Base-by-base conservation (phyloP, 2,888 invertebrate genomes). In the Campoplex capitator region DNA sequence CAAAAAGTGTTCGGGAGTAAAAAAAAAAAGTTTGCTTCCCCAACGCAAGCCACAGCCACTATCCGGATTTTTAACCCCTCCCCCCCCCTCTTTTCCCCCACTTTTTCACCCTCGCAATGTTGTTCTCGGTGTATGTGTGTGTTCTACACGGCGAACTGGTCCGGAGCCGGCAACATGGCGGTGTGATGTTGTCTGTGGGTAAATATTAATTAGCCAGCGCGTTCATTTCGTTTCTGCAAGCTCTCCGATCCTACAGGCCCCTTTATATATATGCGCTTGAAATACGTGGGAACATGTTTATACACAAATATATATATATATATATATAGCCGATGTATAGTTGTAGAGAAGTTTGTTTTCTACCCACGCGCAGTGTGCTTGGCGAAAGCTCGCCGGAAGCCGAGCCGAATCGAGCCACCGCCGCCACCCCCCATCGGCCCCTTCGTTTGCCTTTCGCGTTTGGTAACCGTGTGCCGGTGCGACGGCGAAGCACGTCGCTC, bases 191-290 rank as follows among this genome's bases (percentile, higher is more conserved):
- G 88, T 92, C 93, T 87, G 91, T 91, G 92, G 91, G 93, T 93
- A 94, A 94, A 94, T 94, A 94, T 94, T 94, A 94, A 94, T 94
- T 94, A 94, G 92, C 92, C 89, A 89, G 91, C 91, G 92, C 91
- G 93, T 92, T 93, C 92, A 93, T 93, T 93, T 93, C 90, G 92
- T 91, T 93, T 83, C 78, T 83, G 81, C 90, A 85, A 88, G 87
- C 89, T 89, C 89, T 89, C 89, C 87, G 80, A 80, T 88, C 74
- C 76, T 86, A 80, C 71, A 23, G 23, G 23, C 85, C 62, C 76
- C 77, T 81, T 62, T 28, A 11, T 1, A 23, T 16, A 54, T 16
- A 82, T 28, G n/a, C 6, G 62, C 6, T 48, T 42, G 23, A 76
- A 16, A 80, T 28, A 62, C 2, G 58, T 48, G 51, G 18, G 28